Evolutionary conservation across 2,113 vertebrate species (phyloP).

Genomic region (Asarcornis scutulata): DNA sequence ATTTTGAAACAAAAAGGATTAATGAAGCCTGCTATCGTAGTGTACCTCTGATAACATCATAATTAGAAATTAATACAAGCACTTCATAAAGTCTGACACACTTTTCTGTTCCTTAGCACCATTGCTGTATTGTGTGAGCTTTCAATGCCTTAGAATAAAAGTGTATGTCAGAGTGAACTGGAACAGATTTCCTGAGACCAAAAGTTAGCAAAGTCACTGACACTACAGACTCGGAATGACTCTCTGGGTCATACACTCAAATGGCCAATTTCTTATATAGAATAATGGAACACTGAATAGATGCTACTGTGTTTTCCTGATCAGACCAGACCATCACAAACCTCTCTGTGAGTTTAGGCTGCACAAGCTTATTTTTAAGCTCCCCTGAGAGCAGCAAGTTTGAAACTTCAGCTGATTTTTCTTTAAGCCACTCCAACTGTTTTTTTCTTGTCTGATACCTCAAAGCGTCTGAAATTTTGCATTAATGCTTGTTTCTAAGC

Average conservation of each 20-base stretch:
- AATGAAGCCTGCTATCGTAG: not conserved
- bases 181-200: not conserved
- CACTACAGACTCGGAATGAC: not conserved
- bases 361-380: not conserved
- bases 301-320: not conserved
- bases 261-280: not conserved
- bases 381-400: not conserved
- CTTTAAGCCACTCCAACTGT: not conserved
- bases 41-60: not conserved
- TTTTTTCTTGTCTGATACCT: not conserved
- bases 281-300: not conserved
- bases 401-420: not conserved
- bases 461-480: not conserved
- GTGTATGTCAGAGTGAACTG: not conserved
- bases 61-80: not conserved
- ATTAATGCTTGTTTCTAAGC: not conserved
- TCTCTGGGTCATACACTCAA: not conserved
- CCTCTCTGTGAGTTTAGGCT: not conserved
- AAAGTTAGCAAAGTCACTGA: not conserved
- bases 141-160: not conserved
- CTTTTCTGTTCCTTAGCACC: not conserved
- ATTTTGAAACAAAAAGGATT: not conserved
- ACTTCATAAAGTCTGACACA: not conserved
- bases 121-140: not conserved
- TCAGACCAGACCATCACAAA: not conserved